These are phyloP conservation scores for Cheilosia impressa DNA, from an alignment of 2,888 invertebrate genomes.

Conservation along the genomic window DNA sequence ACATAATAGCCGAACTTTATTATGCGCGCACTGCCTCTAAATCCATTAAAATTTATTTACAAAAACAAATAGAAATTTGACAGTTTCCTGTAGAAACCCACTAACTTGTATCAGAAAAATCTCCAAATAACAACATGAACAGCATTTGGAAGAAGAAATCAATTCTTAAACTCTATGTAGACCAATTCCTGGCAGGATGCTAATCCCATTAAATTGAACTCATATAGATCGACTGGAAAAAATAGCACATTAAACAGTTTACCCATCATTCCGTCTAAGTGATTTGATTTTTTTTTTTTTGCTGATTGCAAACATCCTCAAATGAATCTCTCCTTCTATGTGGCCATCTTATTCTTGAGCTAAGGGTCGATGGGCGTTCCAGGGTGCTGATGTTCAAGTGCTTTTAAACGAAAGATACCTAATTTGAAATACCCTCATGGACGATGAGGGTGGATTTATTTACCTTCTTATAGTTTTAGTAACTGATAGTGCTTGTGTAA, in stretches of 20 bases:
- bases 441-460: slow-evolving; percentile 40
- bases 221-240: slow-evolving; percentile 1
- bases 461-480: not conserved
- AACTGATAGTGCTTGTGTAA: no score
- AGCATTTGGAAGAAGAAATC: no score
- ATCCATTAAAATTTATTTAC: no score
- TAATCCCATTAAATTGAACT: not conserved
- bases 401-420: slow-evolving; percentile 42
- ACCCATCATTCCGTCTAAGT: not conserved
- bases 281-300: no score
- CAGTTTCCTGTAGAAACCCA: no score
- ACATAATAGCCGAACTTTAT: no score
- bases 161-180: not conserved
- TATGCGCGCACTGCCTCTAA: no score
- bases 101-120: no score
- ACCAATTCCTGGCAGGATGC: not conserved
- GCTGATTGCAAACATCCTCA: no score
- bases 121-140: no score
- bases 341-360: slow-evolving; percentile 23
- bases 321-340: not conserved
- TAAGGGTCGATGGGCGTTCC: slow-evolving; percentile 8
- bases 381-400: slow-evolving; percentile 28
- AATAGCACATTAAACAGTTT: not conserved
- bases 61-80: no score
- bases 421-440: slow-evolving; percentile 14